A percentile compares a stretch with the other conserved stretches of the same genome.
Conservation (phyloP, 2,113 vertebrate genomes). For the Aldabrachelys gigantea region DNA sequence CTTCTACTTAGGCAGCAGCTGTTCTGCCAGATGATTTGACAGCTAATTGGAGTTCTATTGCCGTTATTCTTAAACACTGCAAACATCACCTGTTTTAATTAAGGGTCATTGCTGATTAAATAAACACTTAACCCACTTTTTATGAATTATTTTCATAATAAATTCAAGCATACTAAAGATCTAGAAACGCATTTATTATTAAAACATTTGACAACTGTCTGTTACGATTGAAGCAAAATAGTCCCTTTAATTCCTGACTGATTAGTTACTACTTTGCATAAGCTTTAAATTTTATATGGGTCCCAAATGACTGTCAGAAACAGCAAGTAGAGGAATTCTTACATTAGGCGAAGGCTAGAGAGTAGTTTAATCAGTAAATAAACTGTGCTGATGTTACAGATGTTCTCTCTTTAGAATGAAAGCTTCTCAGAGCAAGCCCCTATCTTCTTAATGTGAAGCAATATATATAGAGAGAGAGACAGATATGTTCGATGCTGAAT, state of each 20-base stretch:
- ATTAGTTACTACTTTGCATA: constrained; percentile 48
- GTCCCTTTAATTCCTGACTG: constrained; percentile 24
- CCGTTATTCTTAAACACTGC: constrained; percentile 17
- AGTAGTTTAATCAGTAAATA: background rate
- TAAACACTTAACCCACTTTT: background rate
- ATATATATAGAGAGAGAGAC: background rate
- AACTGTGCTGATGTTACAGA: background rate
- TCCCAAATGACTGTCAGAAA: constrained; percentile 24
- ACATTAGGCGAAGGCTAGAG: background rate
- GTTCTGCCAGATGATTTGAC: constrained; percentile 33
- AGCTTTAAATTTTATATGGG: constrained; percentile 8
- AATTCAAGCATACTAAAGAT: constrained; percentile 32
- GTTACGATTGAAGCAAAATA: constrained; percentile 39
- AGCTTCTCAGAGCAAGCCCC: background rate
- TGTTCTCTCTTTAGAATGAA: background rate
- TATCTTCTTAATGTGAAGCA: background rate
- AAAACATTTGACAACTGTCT: constrained; percentile 28
- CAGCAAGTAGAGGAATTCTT: background rate
- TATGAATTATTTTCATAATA: constrained; percentile 37
- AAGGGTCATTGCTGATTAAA: constrained; percentile 28
- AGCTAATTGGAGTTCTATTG: constrained; percentile 3
- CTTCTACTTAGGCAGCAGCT: background rate
- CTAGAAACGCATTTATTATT: constrained; percentile 8
- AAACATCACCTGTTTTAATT: constrained; percentile 33
- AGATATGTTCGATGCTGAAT: background rate